Base-by-base conservation (phyloP, 1,140 invertebrate genomes). In the Idris sp. region DNA sequence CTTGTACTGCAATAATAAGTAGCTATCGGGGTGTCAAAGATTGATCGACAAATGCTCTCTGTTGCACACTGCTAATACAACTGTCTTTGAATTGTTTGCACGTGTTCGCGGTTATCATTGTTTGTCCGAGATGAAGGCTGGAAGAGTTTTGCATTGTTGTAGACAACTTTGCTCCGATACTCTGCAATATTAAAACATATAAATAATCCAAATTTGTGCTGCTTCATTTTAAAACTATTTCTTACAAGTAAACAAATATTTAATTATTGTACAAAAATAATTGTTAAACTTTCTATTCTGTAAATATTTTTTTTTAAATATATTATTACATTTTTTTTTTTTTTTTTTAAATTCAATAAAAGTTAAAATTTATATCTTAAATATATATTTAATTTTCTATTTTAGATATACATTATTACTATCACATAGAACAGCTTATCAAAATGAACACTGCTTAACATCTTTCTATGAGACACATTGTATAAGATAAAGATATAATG, bases 81-180 rank as follows among this genome's bases (percentile, higher is more conserved):
- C 49, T 75, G 73, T 77, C 65, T 78, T 80, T 69, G 76, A 77
- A 79, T 81, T 77, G 77, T 81, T 80, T 79, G 74, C 80, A 82
- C 80, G 73, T 83, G 80, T 80, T 79, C 46, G 41, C 19, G 28
- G 43, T 82, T 80, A 80, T 83, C 79, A 43, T 43, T 77, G 51
- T 77, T 77, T 76, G 44, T 48, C 33, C 48, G 59, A 65, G 25
- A 51, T 61, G 65, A 71, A 59, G 46, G 33, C 53, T 71, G 51
- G 30, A 75, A 59, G 38, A 64, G 51, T 69, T 75, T 62, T 46
- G 48, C 58, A 64, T 64, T 64, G 51, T 61, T 65, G 28, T 31
- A 46, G 36, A 48, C 35, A 48, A 49, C 18, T 58, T 8, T 36
- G 25, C 6, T 16, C 15, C 1, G 6, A 36, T 36, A 14, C 2